Conservation (phyloP, 2,113 vertebrate species). For the Entomyzon cyanotis region DNA sequence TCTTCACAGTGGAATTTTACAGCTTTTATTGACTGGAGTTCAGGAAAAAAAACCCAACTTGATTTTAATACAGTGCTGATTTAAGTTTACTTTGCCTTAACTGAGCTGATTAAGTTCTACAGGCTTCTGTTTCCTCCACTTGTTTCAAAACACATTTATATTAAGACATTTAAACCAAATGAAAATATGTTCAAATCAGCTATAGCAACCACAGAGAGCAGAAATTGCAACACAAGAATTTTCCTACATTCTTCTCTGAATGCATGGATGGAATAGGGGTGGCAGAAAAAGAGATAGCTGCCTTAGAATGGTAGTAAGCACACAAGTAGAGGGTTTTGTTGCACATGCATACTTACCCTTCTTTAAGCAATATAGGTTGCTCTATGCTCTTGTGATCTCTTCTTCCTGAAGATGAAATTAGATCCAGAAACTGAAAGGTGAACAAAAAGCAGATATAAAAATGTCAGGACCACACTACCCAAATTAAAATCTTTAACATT, state of each 20-base stretch:
- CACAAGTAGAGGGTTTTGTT: not conserved
- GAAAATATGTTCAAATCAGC: not conserved
- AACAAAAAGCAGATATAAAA: not conserved
- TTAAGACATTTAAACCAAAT: not conserved
- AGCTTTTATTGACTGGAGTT: not conserved
- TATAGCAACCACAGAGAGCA: not conserved
- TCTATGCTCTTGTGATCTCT: constrained; percentile 96
- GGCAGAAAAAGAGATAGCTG: not conserved
- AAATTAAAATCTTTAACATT: not conserved
- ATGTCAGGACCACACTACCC: not conserved
- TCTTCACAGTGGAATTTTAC: not conserved
- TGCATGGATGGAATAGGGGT: not conserved
- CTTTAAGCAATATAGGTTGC: constrained; percentile 96
- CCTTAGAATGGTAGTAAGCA: not conserved
- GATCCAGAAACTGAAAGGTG: constrained; percentile 87
- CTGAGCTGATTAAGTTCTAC: not conserved
- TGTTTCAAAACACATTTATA: not conserved
- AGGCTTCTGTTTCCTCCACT: not conserved
- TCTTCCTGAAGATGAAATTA: constrained; percentile 96
- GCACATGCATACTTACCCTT: constrained; percentile 83
- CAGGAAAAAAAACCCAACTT: not conserved
- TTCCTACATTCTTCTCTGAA: not conserved
- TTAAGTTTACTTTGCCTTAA: not conserved
- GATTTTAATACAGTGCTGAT: not conserved
- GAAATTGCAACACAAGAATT: not conserved